Evolutionary conservation across 1,140 invertebrate species (phyloP).

Genomic region (Drosophila jambulina): DNA sequence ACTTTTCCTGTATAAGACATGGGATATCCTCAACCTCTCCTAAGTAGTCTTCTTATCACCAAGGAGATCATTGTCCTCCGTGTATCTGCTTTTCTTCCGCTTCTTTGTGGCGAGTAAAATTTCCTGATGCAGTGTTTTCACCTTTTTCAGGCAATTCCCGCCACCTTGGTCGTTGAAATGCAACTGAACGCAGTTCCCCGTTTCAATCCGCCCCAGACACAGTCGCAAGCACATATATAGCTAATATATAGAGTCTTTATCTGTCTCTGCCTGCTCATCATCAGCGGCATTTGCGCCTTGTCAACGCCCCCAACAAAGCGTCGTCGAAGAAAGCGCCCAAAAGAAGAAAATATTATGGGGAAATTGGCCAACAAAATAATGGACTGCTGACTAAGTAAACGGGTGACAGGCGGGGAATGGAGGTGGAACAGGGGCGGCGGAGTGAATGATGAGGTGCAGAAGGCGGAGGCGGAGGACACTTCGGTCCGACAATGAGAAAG

Average conservation of each 20-base stretch:
- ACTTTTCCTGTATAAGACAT: too few relatives aligned
- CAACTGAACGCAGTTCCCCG: conserved; percentile 53
- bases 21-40: conserved; percentile 30
- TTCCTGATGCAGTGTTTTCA: conserved; percentile 32
- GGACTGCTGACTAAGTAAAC: conserved; percentile 19
- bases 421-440: background rate
- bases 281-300: conserved; percentile 37
- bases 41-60: conserved; percentile 53
- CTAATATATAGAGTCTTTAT: conserved; percentile 30
- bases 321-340: conserved; percentile 59
- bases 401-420: background rate
- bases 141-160: conserved; percentile 55
- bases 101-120: conserved; percentile 27
- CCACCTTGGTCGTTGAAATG: conserved; percentile 37
- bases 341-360: conserved; percentile 31
- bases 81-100: background rate
- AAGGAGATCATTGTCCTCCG: conserved; percentile 48
- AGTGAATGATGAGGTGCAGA: background rate
- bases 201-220: conserved; percentile 26
- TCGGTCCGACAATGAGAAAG: conserved; percentile 15
- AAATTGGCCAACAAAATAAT: conserved; percentile 38
- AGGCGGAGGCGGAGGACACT: background rate
- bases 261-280: conserved; percentile 27
- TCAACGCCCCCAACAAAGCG: conserved; percentile 55
- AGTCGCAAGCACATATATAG: conserved; percentile 32